Conservation (phyloP, 2,797 vertebrate species). For the Triplophysa yarkandensis region DNA sequence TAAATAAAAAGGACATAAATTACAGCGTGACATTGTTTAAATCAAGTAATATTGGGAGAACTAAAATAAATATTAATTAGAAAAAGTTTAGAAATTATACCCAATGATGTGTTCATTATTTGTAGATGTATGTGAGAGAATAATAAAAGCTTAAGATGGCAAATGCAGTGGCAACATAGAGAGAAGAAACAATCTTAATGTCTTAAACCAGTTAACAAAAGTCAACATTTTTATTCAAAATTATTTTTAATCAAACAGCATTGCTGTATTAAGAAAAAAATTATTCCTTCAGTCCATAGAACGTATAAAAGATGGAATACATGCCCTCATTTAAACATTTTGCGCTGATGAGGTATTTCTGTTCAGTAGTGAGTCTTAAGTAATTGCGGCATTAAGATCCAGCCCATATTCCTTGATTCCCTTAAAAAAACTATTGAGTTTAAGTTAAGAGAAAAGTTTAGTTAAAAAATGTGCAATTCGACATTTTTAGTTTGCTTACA, state of each 20-base stretch:
- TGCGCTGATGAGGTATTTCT: too few species aligned
- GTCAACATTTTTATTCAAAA: too few species aligned
- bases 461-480: too few species aligned
- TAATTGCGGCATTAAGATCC: too few species aligned
- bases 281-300: too few species aligned
- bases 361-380: too few species aligned
- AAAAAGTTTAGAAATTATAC: background rate
- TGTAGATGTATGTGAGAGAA: background rate
- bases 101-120: background rate
- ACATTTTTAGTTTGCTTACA: too few species aligned
- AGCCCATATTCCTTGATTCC: too few species aligned
- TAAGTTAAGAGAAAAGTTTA: too few species aligned
- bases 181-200: background rate
- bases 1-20: constrained; percentile 44
- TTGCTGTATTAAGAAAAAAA: background rate
- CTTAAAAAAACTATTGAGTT: too few species aligned
- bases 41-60: background rate
- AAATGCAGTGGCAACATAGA: background rate
- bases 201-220: background rate
- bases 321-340: too few species aligned
- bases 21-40: constrained; percentile 25
- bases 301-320: too few species aligned
- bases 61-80: background rate
- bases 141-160: background rate
- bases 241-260: background rate